Conservation (phyloP, 2,888 invertebrate genomes). For the Palloptera scutellata region DNA sequence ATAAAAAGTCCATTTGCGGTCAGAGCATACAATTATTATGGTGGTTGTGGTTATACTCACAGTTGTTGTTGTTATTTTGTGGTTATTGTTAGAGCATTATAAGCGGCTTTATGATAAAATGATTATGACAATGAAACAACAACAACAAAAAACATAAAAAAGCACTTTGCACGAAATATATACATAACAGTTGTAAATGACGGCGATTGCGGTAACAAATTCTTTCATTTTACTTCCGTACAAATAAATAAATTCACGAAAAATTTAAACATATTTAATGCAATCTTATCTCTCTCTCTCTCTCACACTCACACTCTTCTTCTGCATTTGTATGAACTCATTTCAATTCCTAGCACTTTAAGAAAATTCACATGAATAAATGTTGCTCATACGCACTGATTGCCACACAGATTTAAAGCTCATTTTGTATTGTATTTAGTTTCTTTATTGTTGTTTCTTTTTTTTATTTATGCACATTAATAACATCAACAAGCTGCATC, state of each 20-base stretch:
- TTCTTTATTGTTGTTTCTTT: not conserved
- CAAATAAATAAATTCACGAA: not conserved
- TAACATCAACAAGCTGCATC: not conserved
- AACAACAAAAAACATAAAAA: not conserved
- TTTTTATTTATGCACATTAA: not conserved
- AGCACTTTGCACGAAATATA: not conserved
- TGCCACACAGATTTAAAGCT: not conserved
- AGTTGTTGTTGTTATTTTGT: not conserved
- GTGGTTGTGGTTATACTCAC: not conserved
- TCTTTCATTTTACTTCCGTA: too few species aligned
- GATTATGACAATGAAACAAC: not conserved
- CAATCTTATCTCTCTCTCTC: not conserved
- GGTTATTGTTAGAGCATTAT: slow-evolving; percentile 9
- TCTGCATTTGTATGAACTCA: too few species aligned
- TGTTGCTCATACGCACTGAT: slow-evolving; percentile 1
- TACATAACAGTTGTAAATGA: not conserved
- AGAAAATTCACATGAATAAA: not conserved
- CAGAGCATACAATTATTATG: not conserved
- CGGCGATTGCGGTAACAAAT: too few species aligned
- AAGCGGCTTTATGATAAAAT: slow-evolving; percentile 13
- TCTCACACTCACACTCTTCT: too few species aligned
- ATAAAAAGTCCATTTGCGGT: slow-evolving; percentile 21
- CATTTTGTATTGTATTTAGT: not conserved
- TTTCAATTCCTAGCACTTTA: not conserved
- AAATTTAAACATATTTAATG: not conserved